Percentiles rank a stretch among this genome's conserved stretches.
Evolutionary conservation across 1,140 invertebrate genomes (phyloP).

Genomic region (Ostrea denselamellosa): DNA sequence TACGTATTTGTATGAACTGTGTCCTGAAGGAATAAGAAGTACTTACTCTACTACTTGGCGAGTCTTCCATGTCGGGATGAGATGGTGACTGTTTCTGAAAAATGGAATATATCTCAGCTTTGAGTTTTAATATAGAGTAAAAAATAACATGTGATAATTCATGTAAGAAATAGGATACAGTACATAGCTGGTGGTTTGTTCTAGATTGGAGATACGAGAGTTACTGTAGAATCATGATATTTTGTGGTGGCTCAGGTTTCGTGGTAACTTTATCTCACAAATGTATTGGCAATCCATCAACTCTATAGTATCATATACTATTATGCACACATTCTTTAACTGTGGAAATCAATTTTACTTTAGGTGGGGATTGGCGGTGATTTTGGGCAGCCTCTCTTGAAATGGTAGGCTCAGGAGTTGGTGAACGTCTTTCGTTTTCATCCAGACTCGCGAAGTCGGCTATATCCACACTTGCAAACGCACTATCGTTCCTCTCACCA

Average conservation of each 20-base stretch:
- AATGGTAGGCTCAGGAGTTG: conserved; percentile 49
- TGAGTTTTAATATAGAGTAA: neutral
- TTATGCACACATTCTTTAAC: too few relatives aligned
- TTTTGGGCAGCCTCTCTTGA: neutral
- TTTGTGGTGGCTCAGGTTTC: too few relatives aligned
- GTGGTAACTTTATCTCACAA: too few relatives aligned
- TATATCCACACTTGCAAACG: conserved; percentile 52
- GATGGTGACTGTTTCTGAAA: conserved; percentile 10
- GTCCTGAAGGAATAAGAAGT: neutral
- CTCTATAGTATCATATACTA: too few relatives aligned
- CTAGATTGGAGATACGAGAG: too few relatives aligned
- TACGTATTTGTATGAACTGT: too few relatives aligned
- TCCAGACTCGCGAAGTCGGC: conserved; percentile 42
- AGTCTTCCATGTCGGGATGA: conserved; percentile 43
- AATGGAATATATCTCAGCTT: neutral
- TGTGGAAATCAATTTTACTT: conserved; percentile 1
- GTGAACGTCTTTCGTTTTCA: conserved; percentile 43
- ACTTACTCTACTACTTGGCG: conserved; percentile 44
- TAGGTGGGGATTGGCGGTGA: conserved; percentile 16
- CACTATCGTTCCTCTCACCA: conserved; percentile 53
- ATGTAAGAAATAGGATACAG: too few relatives aligned
- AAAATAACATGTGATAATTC: neutral
- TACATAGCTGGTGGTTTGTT: too few relatives aligned
- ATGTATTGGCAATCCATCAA: too few relatives aligned
- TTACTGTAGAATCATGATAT: too few relatives aligned